Evolutionary conservation across 2,797 vertebrate genomes (phyloP).

Genomic region (Sebastes steindachneri): DNA sequence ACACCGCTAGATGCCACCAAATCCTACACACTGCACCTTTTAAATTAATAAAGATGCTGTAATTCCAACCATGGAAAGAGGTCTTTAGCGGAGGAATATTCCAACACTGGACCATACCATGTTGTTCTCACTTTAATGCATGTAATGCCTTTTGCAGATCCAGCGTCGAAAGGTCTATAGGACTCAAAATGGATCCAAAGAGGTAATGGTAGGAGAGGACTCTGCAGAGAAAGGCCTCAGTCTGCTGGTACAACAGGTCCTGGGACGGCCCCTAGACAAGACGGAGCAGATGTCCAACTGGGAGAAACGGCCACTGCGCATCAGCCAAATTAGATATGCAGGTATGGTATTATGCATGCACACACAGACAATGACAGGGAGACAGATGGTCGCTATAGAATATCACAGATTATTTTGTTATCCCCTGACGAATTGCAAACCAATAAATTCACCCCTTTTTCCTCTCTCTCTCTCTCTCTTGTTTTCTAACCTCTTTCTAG

Average conservation of each 20-base stretch:
- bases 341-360: conserved; percentile 74
- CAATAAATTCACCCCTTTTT: neutral
- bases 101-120: neutral
- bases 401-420: conserved; percentile 52
- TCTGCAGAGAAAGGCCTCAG: conserved; percentile 87
- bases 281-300: conserved; percentile 91
- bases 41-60: neutral
- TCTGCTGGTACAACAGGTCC: conserved; percentile 87
- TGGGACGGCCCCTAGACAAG: conserved; percentile 90
- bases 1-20: too few species aligned
- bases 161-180: conserved; percentile 56
- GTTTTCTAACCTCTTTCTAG: conserved; percentile 64
- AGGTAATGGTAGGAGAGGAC: conserved; percentile 73
- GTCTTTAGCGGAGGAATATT: neutral
- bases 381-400: conserved; percentile 55
- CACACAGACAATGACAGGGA: conserved; percentile 49
- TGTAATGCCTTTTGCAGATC: conserved; percentile 59
- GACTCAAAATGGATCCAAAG: conserved; percentile 20
- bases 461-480: neutral
- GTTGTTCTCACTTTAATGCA: neutral
- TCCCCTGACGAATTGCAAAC: conserved; percentile 34
- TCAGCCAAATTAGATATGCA: conserved; percentile 89
- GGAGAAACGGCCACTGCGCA: conserved; percentile 88
- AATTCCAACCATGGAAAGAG: neutral
- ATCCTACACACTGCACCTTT: neutral